These are phyloP conservation scores for Cylas formicarius DNA, from an alignment of 1,140 invertebrate species.

Conservation along the genomic window DNA sequence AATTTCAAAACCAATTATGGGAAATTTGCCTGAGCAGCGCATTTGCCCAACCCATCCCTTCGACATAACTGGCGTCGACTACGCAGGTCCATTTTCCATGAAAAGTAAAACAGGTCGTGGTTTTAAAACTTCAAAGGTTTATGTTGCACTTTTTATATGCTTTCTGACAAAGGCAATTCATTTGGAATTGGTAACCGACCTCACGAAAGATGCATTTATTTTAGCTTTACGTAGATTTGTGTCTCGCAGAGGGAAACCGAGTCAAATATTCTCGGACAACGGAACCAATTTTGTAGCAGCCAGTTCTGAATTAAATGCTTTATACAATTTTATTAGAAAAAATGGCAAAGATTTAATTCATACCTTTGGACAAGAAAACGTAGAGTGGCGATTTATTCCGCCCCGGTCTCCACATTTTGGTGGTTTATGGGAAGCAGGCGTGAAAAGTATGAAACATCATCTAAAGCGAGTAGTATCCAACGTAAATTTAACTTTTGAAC, in stretches of 20 bases:
- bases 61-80: constrained; percentile 25
- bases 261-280: too few species aligned
- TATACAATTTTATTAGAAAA: too few species aligned
- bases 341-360: too few species aligned
- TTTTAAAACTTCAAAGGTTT: constrained; percentile 26
- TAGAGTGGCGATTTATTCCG: too few species aligned
- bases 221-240: too few species aligned
- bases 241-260: too few species aligned
- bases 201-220: too few species aligned
- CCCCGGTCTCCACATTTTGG: too few species aligned
- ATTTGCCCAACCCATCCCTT: constrained; percentile 25
- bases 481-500: constrained; percentile 23
- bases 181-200: constrained; percentile 33
- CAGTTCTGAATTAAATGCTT: too few species aligned
- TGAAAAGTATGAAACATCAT: constrained; percentile 40
- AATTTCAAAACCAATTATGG: constrained; percentile 25
- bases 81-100: constrained; percentile 26
- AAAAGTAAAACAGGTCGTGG: constrained; percentile 14
- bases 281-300: too few species aligned
- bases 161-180: constrained; percentile 35
- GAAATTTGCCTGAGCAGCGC: constrained; percentile 32
- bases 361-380: too few species aligned
- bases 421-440: too few species aligned
- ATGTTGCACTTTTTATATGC: constrained; percentile 35
- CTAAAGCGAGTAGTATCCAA: constrained; percentile 21